A percentile compares a stretch with the other conserved stretches of the same genome.
Evolutionary conservation across 2,797 vertebrate genomes (phyloP).

Genomic region (Lophotriccus pileatus): DNA sequence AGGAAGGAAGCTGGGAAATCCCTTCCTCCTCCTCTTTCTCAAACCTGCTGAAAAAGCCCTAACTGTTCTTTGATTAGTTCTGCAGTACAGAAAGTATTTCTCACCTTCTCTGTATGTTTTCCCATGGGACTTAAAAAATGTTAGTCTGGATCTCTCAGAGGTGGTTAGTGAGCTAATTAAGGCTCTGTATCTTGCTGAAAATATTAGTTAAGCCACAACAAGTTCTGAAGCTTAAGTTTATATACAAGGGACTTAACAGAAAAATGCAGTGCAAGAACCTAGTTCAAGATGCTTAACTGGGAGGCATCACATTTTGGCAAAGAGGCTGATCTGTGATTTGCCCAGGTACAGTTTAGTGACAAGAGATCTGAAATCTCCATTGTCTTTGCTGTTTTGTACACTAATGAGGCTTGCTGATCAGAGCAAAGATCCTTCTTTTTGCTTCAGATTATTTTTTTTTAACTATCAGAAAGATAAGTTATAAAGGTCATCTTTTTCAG

Average conservation of each 20-base stretch:
- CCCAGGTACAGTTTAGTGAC: not conserved
- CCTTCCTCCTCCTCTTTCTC: not conserved
- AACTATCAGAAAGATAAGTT: not conserved
- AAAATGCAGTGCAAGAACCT: not conserved
- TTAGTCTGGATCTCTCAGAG: not conserved
- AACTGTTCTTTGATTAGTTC: not conserved
- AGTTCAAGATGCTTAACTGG: not conserved
- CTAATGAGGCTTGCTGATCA: not conserved
- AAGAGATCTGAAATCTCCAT: not conserved
- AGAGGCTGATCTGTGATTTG: not conserved
- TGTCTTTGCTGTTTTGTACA: not conserved
- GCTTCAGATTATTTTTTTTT: not conserved
- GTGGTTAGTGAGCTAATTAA: not conserved
- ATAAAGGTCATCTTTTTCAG: not conserved
- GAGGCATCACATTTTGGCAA: not conserved
- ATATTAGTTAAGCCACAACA: not conserved
- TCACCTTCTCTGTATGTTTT: not conserved
- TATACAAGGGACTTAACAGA: not conserved
- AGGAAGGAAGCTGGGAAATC: constrained; percentile 23
- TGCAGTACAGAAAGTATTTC: not conserved
- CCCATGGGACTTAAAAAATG: not conserved
- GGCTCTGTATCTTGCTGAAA: not conserved
- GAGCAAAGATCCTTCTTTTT: not conserved
- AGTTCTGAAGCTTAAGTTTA: not conserved
- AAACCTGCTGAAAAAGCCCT: not conserved